Percentiles rank a stretch among this genome's conserved stretches.
Evolutionary conservation across 2,113 vertebrate species (phyloP).

Genomic region (Lethenteron camtschaticum): DNA sequence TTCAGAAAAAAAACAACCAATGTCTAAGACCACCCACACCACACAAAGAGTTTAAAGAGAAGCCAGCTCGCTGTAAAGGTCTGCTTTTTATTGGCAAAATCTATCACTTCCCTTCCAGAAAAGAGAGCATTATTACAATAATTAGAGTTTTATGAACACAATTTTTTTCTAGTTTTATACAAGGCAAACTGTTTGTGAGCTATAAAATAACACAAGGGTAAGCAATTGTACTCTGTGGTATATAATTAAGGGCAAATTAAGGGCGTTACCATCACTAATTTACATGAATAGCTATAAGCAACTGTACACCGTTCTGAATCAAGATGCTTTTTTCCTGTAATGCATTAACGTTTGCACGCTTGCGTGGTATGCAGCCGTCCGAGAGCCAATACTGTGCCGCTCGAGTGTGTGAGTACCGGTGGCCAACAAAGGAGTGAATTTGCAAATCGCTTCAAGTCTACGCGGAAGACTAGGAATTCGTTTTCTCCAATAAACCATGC

Average conservation of each 20-base stretch:
- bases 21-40: no score
- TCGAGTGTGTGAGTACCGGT: no score
- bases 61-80: background rate
- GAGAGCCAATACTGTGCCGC: no score
- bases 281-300: background rate
- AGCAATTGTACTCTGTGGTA: conserved; percentile 1
- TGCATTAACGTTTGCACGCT: no score
- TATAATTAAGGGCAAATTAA: background rate
- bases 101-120: conserved; percentile 6
- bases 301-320: conserved; percentile 1
- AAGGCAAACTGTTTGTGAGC: conserved; percentile 4
- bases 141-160: conserved; percentile 6
- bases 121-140: conserved; percentile 6
- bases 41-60: no score
- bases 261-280: background rate
- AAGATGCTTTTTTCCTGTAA: no score
- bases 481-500: no score
- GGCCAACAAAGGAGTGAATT: no score
- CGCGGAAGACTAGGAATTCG: no score
- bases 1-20: no score
- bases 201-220: conserved; percentile 5
- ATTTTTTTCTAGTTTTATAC: conserved; percentile 6
- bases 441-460: no score
- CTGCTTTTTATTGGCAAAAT: conserved; percentile 1
- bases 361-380: no score